Evolutionary conservation across 2,113 vertebrate genomes (phyloP).

Genomic region (Hydropotes inermis): DNA sequence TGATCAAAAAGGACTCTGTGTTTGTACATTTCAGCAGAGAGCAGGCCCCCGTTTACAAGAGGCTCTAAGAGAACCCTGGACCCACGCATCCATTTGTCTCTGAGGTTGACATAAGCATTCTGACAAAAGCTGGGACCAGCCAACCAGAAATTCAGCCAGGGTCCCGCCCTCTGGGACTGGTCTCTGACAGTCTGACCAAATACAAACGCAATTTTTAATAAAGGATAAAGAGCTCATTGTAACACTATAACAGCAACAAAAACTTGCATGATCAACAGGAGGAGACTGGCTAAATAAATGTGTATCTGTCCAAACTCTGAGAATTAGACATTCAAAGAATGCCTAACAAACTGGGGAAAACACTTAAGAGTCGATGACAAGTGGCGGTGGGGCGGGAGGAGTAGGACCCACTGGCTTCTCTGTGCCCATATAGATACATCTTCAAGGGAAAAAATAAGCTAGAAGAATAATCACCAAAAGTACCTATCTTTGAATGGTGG

Average conservation of each 20-base stretch:
- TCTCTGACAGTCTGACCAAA: background rate
- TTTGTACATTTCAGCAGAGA: background rate
- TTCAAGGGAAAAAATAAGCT: background rate
- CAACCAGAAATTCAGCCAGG: background rate
- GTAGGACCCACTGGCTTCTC: background rate
- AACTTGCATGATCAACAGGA: background rate
- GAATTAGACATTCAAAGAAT: background rate
- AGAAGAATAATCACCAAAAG: background rate
- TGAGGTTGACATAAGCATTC: background rate
- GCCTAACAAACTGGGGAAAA: background rate
- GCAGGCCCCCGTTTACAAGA: background rate
- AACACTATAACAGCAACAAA: background rate
- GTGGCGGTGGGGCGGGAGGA: fast-evolving
- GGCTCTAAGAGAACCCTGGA: background rate
- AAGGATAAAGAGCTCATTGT: background rate
- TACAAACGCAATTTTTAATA: background rate
- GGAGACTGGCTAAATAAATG: background rate
- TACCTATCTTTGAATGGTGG: background rate
- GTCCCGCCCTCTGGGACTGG: background rate
- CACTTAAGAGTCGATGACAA: background rate
- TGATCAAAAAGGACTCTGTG: background rate
- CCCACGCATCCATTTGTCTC: background rate
- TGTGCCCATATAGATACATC: background rate
- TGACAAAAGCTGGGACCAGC: background rate
- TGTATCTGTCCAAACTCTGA: background rate